These are phyloP conservation scores for Cirrhinus mrigala DNA, from an alignment of 2,797 vertebrate species.

Conservation along the genomic window DNA sequence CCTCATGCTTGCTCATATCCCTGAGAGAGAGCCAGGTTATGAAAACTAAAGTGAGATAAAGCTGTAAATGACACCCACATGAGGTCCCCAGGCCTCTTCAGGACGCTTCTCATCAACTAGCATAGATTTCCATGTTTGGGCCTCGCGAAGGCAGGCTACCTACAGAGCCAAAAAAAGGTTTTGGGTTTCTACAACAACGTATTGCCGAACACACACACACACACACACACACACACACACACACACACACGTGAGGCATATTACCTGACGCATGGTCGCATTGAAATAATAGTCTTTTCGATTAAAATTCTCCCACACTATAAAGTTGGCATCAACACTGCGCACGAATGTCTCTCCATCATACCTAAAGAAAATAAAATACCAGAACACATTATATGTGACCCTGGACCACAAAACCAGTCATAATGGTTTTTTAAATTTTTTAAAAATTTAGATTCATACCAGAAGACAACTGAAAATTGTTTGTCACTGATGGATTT, in stretches of 20 bases:
- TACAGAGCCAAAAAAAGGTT: constrained; percentile 15
- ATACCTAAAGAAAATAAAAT: constrained; percentile 26
- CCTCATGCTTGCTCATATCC: neutral
- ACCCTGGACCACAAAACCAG: too few species aligned
- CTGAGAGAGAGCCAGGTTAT: constrained; percentile 3
- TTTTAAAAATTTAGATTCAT: too few species aligned
- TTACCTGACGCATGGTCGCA: constrained; percentile 44
- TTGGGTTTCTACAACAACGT: neutral
- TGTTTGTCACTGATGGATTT: too few species aligned
- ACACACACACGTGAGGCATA: neutral
- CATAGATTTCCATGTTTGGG: constrained; percentile 50
- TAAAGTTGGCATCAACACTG: constrained; percentile 49
- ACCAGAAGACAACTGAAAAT: too few species aligned
- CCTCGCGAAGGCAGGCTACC: constrained; percentile 45
- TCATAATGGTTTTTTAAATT: too few species aligned
- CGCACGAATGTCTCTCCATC: constrained; percentile 49
- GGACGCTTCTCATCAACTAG: neutral
- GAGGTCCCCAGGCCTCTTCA: constrained; percentile 36
- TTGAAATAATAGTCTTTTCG: constrained; percentile 46
- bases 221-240: neutral
- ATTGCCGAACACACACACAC: neutral
- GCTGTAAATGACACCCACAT: constrained; percentile 10
- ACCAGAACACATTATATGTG: neutral
- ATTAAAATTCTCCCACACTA: constrained; percentile 47
- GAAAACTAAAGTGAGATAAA: constrained; percentile 12